A percentile compares a stretch with the other conserved stretches of the same genome.
Conservation (phyloP, 1,140 invertebrate genomes). For the Trinorchestia longiramus region DNA sequence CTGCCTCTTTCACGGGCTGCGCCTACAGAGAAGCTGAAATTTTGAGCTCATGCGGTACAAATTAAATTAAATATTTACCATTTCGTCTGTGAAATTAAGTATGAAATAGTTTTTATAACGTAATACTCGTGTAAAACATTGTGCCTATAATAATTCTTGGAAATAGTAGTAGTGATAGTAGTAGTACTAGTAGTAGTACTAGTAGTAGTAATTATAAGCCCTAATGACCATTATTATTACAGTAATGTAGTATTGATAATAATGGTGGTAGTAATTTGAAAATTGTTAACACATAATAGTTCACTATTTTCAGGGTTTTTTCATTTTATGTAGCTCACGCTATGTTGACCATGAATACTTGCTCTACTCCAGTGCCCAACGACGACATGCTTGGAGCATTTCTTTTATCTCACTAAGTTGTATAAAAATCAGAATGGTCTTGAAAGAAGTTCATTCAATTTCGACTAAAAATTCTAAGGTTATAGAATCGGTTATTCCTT, state of each 20-base stretch:
- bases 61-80: too few relatives aligned
- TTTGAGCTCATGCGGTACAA: too few relatives aligned
- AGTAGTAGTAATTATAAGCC: too few relatives aligned
- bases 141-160: not conserved
- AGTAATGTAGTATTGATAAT: not conserved
- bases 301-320: not conserved
- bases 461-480: not conserved
- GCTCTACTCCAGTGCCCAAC: not conserved
- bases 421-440: not conserved
- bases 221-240: not conserved
- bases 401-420: not conserved
- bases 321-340: not conserved
- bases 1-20: too few relatives aligned
- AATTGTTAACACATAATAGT: not conserved
- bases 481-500: not conserved
- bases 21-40: too few relatives aligned
- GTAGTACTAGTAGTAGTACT: too few relatives aligned
- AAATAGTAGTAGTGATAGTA: not conserved
- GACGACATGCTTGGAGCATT: not conserved
- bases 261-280: not conserved
- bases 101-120: too few relatives aligned
- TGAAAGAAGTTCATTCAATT: not conserved
- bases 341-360: not conserved
- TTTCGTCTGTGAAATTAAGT: too few relatives aligned
- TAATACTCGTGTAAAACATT: too few relatives aligned